Base-by-base conservation (phyloP, 2,888 invertebrate species). In the Isoperla grammatica region DNA sequence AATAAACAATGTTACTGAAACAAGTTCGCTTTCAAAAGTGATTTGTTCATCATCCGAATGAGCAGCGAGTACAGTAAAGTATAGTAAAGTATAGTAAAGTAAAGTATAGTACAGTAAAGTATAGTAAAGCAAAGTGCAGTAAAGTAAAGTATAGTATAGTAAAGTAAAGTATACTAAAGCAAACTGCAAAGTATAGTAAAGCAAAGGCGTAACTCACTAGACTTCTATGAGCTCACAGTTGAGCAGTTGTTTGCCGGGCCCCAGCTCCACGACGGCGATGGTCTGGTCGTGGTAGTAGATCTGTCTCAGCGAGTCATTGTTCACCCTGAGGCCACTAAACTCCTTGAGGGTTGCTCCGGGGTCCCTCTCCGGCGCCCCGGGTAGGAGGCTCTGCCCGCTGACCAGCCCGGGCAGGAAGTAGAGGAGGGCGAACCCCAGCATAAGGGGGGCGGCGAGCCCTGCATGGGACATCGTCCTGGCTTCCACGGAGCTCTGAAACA, bases 211-310 rank as follows among this genome's bases (percentile, higher is more conserved):
- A 70, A 88, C 91, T 89, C 76, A 93, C 92, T 86, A 85, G 66
- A 90, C 88, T 80, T 93, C 92, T 70, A 92, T 86, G 68, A 93
- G 80, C 73, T 90, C 88, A 72, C 91, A 91, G 70, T 86, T 85
- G 54, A 86, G 78, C 61, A 89, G 77, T 68, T 86, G 75, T 71
- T 87, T 87, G 63, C 82, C 82, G 5, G 81, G 79, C 3, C 86
- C 87, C 61, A 90, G 78, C 72, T 91, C 90, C 48, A 90, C 86
- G 45, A 92, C 83, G 1, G 90, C 91, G 45, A 92, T 85, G 1
- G 91, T 89, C 75, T 88, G 88, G 70, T 90, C 91, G 75, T 88
- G 82, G 74, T 83, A 82, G 73, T 89, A 90, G 64, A 89, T 84
- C 85, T 87, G 86, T 63, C 84, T 75, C 57, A 86, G 76, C 2